These are phyloP conservation scores for Gnathonemus echidnorhynchus DNA, from an alignment of 2,113 vertebrate genomes.

Conservation along the genomic window DNA sequence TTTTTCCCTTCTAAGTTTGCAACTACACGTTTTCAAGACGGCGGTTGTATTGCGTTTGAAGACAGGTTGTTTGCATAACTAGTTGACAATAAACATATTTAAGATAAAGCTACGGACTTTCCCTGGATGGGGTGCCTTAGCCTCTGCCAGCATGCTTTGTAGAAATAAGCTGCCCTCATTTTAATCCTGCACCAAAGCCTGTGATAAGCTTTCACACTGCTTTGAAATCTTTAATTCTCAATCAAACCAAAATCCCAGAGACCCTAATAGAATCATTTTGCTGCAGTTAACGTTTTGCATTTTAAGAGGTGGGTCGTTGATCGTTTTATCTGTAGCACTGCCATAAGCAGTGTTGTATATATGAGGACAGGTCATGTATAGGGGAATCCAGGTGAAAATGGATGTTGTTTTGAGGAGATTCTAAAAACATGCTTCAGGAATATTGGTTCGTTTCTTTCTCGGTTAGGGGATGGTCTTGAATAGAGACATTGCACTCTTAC, in stretches of 20 bases:
- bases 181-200: not conserved
- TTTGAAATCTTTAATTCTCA: not conserved
- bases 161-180: not conserved
- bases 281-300: not conserved
- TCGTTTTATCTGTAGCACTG: not conserved
- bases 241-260: not conserved
- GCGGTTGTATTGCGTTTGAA: not conserved
- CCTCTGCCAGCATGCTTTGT: not conserved
- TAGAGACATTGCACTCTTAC: not conserved
- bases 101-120: not conserved
- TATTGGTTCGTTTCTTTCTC: not conserved
- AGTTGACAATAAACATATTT: not conserved
- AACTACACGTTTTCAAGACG: not conserved
- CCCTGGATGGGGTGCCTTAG: not conserved
- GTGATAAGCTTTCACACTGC: not conserved
- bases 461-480: not conserved
- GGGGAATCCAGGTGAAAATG: not conserved
- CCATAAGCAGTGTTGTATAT: not conserved
- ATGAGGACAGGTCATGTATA: not conserved
- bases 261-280: not conserved
- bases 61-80: not conserved
- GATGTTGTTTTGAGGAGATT: not conserved
- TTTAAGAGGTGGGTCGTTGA: not conserved
- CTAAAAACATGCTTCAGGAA: not conserved
- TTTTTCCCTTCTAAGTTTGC: not conserved